Evolutionary conservation across 2,888 invertebrate species (phyloP).

Genomic region (Geophilus truncorum): DNA sequence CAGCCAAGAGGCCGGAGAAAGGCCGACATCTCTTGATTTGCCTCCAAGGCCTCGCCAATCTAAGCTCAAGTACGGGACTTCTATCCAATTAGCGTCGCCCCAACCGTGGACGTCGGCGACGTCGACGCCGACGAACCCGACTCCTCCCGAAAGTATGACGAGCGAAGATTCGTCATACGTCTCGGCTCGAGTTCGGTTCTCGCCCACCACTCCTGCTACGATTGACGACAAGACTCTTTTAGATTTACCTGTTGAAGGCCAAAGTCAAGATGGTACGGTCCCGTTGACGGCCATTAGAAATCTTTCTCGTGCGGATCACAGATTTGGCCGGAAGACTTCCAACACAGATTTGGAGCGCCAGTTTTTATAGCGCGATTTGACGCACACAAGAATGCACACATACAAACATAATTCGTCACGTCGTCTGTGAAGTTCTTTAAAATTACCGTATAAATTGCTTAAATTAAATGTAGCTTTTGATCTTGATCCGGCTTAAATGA

Average conservation of each 20-base stretch:
- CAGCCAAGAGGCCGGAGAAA: constrained; percentile 48
- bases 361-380: constrained; percentile 31
- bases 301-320: constrained; percentile 33
- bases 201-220: constrained; percentile 65
- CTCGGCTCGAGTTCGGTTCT: constrained; percentile 75
- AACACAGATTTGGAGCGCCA: constrained; percentile 36
- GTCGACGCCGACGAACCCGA: constrained; percentile 73
- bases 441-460: too few species aligned
- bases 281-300: constrained; percentile 48
- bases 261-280: constrained; percentile 55
- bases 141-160: constrained; percentile 76
- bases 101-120: constrained; percentile 52
- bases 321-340: constrained; percentile 29
- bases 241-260: constrained; percentile 57
- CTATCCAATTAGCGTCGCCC: constrained; percentile 43
- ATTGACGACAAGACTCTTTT: constrained; percentile 53
- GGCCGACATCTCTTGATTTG: constrained; percentile 58
- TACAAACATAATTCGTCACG: not conserved
- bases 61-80: constrained; percentile 61
- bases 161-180: constrained; percentile 85
- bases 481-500: not conserved
- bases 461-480: not conserved
- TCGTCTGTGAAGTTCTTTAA: not conserved
- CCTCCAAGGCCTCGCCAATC: constrained; percentile 53
- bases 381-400: not conserved